phyloP scores from a whole-genome alignment of 2,888 invertebrate species.

The Dione juno region DNA sequence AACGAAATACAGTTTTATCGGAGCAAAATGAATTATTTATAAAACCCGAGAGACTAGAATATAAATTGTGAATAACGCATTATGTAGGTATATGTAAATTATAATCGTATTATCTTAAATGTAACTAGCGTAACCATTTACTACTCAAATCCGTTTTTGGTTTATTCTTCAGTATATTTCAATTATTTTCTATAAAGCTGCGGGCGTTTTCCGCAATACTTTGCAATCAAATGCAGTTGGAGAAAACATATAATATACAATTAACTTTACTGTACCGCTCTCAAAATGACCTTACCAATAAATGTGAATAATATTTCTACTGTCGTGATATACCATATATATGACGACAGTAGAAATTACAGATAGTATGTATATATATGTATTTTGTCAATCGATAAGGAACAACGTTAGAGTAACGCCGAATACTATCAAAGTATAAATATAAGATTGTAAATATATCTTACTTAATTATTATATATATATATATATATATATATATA shows the following conservation, averaged over 20 bases:
- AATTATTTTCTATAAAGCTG: neutral
- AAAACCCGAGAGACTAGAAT: neutral
- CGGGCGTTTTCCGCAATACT: neutral
- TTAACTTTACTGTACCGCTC: neutral
- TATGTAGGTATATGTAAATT: neutral
- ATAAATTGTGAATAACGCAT: neutral
- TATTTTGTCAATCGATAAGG: neutral
- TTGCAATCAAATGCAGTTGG: neutral
- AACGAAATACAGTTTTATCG: neutral
- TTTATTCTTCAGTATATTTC: neutral
- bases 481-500: too few species aligned
- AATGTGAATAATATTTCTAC: slow-evolving; percentile 5
- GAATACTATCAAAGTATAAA: too few species aligned
- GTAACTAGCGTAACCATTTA: neutral
- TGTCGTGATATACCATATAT: too few species aligned
- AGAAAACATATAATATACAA: neutral
- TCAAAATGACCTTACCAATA: slow-evolving; percentile 8
- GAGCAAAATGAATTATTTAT: neutral
- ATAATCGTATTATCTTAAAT: neutral
- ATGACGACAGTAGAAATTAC: too few species aligned
- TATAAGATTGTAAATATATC: too few species aligned
- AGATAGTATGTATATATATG: too few species aligned
- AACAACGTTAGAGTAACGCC: too few species aligned
- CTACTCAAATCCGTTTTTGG: neutral
- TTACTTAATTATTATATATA: too few species aligned